phyloP scores from a whole-genome alignment of 1,140 invertebrate species.

The Aphaenogaster floridana region DNA sequence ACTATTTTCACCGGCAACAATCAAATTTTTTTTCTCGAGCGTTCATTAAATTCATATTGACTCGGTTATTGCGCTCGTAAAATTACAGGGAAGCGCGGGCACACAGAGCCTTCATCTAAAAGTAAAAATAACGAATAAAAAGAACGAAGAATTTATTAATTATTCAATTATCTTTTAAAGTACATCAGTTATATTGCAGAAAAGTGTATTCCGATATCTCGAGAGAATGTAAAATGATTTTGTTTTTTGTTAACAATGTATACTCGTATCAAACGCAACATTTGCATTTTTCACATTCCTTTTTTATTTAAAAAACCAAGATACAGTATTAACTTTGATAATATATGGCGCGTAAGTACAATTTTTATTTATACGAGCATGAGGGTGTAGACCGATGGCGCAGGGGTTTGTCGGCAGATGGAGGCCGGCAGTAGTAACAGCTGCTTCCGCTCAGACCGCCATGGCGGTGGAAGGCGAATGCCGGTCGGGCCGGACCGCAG shows the following conservation, averaged over 20 bases:
- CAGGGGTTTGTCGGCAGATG: not conserved
- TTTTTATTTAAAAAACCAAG: not conserved
- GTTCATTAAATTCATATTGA: constrained; percentile 27
- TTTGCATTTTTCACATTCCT: not conserved
- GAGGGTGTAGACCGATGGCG: not conserved
- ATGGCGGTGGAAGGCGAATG: not conserved
- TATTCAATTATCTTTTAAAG: not conserved
- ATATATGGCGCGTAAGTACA: not conserved
- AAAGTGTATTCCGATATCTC: not conserved
- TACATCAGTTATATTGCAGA: constrained; percentile 2
- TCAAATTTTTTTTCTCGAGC: constrained; percentile 3
- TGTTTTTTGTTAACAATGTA: not conserved
- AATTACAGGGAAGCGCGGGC: not conserved
- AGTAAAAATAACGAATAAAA: not conserved
- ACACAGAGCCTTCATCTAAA: not conserved
- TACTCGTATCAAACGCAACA: not conserved
- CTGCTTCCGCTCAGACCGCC: constrained; percentile 22
- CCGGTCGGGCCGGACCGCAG: constrained; percentile 31
- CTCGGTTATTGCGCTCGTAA: not conserved
- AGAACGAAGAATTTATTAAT: not conserved
- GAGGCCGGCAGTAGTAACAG: constrained; percentile 32
- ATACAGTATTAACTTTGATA: not conserved
- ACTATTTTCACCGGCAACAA: constrained; percentile 14
- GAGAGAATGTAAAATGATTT: not conserved
- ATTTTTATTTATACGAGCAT: not conserved